Conservation (phyloP, 2,888 invertebrate species). For the Phyto melanocephala region DNA sequence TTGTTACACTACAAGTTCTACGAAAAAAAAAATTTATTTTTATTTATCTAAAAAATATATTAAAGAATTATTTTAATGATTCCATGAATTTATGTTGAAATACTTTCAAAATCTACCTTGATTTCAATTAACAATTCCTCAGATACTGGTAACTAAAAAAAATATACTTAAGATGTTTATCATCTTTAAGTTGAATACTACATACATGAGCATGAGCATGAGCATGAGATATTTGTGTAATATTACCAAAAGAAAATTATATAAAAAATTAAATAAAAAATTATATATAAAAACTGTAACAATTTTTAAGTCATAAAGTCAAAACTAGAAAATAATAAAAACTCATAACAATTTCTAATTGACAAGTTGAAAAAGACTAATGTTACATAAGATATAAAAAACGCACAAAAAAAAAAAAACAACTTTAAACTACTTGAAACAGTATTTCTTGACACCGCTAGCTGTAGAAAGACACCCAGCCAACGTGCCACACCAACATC, state of each 20-base stretch:
- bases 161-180: conserved; percentile 44
- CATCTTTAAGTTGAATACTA: conserved; percentile 34
- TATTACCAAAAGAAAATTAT: not conserved
- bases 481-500: conserved; percentile 17
- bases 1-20: too few relatives aligned
- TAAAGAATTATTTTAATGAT: not conserved
- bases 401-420: not conserved
- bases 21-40: too few relatives aligned
- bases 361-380: conserved; percentile 61
- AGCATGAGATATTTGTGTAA: too few relatives aligned
- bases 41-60: not conserved
- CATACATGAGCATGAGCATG: conserved; percentile 38
- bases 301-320: conserved; percentile 60
- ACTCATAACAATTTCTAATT: conserved; percentile 62
- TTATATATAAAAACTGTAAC: conserved; percentile 59
- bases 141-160: conserved; percentile 9
- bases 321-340: conserved; percentile 45
- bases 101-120: not conserved
- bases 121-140: not conserved
- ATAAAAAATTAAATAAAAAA: not conserved
- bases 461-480: conserved; percentile 10
- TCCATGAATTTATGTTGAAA: not conserved
- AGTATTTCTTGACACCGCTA: not conserved
- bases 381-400: conserved; percentile 22
- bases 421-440: not conserved